These are phyloP conservation scores for Musca domestica DNA, from an alignment of 1,140 invertebrate genomes.

Conservation along the genomic window DNA sequence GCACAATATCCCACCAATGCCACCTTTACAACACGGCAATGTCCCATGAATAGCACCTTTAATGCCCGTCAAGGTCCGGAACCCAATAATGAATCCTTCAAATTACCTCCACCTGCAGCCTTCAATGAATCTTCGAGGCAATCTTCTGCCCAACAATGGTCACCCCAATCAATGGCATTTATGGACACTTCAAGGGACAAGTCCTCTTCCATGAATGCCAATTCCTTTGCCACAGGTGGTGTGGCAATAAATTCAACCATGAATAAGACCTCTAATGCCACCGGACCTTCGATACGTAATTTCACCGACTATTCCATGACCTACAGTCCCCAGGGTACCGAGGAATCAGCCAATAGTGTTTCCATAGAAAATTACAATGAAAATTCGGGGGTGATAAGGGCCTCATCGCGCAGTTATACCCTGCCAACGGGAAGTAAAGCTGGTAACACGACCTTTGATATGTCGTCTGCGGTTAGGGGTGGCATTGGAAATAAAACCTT, in stretches of 20 bases:
- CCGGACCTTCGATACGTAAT: slow-evolving; percentile 19
- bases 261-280: not conserved
- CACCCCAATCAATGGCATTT: not conserved
- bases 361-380: slow-evolving; percentile 15
- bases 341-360: slow-evolving; percentile 23
- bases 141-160: not conserved
- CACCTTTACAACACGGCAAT: not conserved
- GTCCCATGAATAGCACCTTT: not conserved
- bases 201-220: not conserved
- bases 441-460: not conserved
- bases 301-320: slow-evolving; percentile 26
- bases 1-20: too few species aligned
- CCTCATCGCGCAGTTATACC: slow-evolving; percentile 22
- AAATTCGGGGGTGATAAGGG: slow-evolving; percentile 9
- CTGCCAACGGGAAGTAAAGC: slow-evolving; percentile 2
- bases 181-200: not conserved
- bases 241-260: not conserved
- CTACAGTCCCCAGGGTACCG: slow-evolving; percentile 7
- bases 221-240: slow-evolving; percentile 11
- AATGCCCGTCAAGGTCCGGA: not conserved
- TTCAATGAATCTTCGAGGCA: too few species aligned
- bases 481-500: too few species aligned
- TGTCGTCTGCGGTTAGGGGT: too few species aligned
- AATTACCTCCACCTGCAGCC: too few species aligned
- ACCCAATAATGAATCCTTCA: not conserved